phyloP scores from a whole-genome alignment of 1,140 invertebrate genomes.

The Zaprionus africanus region DNA sequence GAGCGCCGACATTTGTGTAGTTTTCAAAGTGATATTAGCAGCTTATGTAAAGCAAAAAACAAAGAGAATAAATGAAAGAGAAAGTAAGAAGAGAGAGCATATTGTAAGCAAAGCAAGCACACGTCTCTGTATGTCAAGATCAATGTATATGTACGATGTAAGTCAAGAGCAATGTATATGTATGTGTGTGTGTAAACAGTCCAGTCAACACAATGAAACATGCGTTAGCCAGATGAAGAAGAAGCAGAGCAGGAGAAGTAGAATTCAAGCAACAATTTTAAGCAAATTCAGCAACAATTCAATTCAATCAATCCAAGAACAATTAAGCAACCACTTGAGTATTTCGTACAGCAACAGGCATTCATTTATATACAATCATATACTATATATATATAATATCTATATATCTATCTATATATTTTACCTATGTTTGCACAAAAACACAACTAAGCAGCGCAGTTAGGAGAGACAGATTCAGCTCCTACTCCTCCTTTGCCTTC shows the following conservation, averaged over 20 bases:
- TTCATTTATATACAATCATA: conserved; percentile 70
- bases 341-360: conserved; percentile 69
- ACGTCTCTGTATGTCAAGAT: conserved; percentile 40
- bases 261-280: conserved; percentile 20
- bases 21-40: conserved; percentile 78
- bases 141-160: conserved; percentile 6
- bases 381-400: conserved; percentile 29
- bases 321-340: conserved; percentile 52
- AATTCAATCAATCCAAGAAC: conserved; percentile 36
- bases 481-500: conserved; percentile 1
- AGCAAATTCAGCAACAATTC: conserved; percentile 33
- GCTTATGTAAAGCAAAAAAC: conserved; percentile 51
- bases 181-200: conserved; percentile 1
- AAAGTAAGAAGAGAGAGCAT: conserved; percentile 22
- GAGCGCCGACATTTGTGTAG: conserved; percentile 74
- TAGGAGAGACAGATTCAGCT: conserved; percentile 31
- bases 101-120: conserved; percentile 44
- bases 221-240: conserved; percentile 63
- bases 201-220: conserved; percentile 20
- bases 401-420: conserved; percentile 44
- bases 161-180: not conserved
- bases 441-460: conserved; percentile 44
- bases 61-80: conserved; percentile 22
- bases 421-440: conserved; percentile 70
- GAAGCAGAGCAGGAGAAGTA: conserved; percentile 3